Evolutionary conservation across 2,113 vertebrate genomes (phyloP), one percentile per base, ranked within the genome.

Genomic region (Danio rerio): DNA sequence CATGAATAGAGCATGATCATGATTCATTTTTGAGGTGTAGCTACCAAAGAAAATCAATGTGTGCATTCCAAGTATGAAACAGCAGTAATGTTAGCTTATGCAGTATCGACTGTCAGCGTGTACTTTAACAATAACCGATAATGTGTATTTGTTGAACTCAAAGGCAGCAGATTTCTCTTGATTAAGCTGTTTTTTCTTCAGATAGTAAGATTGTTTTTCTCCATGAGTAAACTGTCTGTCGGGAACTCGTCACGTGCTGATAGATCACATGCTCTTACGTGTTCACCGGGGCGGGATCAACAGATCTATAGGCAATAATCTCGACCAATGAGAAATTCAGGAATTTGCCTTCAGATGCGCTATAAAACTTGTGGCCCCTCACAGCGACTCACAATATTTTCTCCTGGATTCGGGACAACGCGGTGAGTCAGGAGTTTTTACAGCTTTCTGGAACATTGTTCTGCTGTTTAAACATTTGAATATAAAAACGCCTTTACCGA

Each of bases 341-440:
- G 66, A 81, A 68, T 82, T 86, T 59, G 15, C 12, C 31, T 63
- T 76, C 82, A 21, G 77, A 18, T 45, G 56, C 9, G 40, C 18
- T 93, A 94, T 93, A 93, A 93, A 93, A 92, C 88, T 85, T 53
- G 83, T 52, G 52, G 81, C 13, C 4, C 10, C 31, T 18, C 31
- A 31, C 31, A 8, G 9, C 16, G 11, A 0, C 1, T 0, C 0
- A 6, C n/a, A 61, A 21, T 50, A 50, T 20, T 20, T 50, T n/a
- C 43, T n/a, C 6, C 50, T 0, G 13, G 20, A 20, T 42, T 47
- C 49, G 16, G 12, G 0, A 0, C 4, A 0, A n/a, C 0, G 13
- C 45, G 86, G 86, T 87, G 56, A 83, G 86, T 16, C 6, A 1
- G 7, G 9, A 6, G 61, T 66, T 78, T 66, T 66, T 66, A 50